Evolutionary conservation across 2,888 invertebrate species (phyloP).

Genomic region (Athalia cordata): DNA sequence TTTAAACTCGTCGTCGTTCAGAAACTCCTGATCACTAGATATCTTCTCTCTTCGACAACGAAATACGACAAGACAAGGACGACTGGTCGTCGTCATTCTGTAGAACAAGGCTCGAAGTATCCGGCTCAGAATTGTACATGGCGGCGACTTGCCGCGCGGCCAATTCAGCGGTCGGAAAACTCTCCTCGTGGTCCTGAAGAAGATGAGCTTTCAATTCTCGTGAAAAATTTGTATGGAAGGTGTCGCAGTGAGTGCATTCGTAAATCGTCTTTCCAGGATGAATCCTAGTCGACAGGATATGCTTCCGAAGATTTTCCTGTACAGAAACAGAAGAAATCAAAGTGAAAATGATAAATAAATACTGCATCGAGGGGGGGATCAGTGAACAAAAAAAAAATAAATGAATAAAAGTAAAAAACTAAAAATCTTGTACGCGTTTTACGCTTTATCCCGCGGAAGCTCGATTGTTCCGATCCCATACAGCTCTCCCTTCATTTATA

Average conservation of each 20-base stretch:
- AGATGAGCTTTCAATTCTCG: slow-evolving; percentile 82
- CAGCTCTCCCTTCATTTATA: not conserved
- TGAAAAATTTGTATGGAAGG: slow-evolving; percentile 80
- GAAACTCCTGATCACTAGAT: no score
- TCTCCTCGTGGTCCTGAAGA: slow-evolving; percentile 75
- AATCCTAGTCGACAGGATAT: slow-evolving; percentile 85
- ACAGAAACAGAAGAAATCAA: slow-evolving; percentile 48
- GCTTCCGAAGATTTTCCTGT: slow-evolving; percentile 92
- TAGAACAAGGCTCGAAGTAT: not conserved
- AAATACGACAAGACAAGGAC: slow-evolving; percentile 16
- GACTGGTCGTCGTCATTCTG: not conserved
- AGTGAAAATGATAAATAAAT: slow-evolving; percentile 11
- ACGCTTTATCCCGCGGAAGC: slow-evolving; percentile 15
- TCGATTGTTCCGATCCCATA: not conserved
- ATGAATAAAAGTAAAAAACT: no score
- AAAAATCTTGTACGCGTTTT: not conserved
- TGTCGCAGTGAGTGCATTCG: slow-evolving; percentile 82
- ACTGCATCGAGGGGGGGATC: not conserved
- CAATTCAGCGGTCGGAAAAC: slow-evolving; percentile 74
- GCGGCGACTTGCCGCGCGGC: slow-evolving; percentile 75
- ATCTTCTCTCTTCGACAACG: no score
- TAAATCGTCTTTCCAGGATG: slow-evolving; percentile 88
- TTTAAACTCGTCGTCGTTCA: no score
- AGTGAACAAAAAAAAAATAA: not conserved
- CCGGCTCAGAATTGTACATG: slow-evolving; percentile 67